phyloP scores from a whole-genome alignment of 2,888 invertebrate genomes.

The Molorchus minor region DNA sequence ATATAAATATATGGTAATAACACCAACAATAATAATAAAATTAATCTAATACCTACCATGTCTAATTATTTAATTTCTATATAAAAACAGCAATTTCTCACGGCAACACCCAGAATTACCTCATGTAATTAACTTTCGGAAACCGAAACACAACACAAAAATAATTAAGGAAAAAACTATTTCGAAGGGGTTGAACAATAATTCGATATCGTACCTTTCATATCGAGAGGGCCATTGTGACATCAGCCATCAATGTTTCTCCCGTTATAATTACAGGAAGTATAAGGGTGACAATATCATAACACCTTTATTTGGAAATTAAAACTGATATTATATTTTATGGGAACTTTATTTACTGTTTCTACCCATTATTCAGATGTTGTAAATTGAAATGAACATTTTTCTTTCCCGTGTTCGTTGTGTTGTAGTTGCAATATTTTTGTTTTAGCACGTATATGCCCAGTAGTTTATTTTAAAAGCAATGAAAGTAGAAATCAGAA shows the following conservation, averaged over 20 bases:
- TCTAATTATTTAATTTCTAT: not conserved
- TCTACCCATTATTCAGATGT: not conserved
- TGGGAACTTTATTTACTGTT: conserved; percentile 30
- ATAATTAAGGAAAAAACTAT: not conserved
- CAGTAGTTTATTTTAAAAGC: no score
- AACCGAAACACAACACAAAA: not conserved
- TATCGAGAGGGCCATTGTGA: conserved; percentile 8
- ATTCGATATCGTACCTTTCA: conserved; percentile 15
- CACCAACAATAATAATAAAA: not conserved
- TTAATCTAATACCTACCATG: not conserved
- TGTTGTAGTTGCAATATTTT: no score
- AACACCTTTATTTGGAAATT: conserved; percentile 24
- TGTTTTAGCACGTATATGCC: no score
- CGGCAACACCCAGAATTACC: not conserved
- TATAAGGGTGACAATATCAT: conserved; percentile 28
- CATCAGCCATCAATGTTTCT: conserved; percentile 27
- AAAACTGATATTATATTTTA: conserved; percentile 32
- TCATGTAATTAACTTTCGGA: not conserved
- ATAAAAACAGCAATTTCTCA: not conserved
- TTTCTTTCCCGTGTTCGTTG: no score
- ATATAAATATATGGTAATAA: no score
- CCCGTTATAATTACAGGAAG: conserved; percentile 40
- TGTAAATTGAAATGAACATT: no score
- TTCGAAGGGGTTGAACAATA: conserved; percentile 4
- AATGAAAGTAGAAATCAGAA: no score